Percentiles rank a stretch among this genome's conserved stretches.
Conservation (phyloP, 2,888 invertebrate genomes). For the Melinopterus prodromus region DNA sequence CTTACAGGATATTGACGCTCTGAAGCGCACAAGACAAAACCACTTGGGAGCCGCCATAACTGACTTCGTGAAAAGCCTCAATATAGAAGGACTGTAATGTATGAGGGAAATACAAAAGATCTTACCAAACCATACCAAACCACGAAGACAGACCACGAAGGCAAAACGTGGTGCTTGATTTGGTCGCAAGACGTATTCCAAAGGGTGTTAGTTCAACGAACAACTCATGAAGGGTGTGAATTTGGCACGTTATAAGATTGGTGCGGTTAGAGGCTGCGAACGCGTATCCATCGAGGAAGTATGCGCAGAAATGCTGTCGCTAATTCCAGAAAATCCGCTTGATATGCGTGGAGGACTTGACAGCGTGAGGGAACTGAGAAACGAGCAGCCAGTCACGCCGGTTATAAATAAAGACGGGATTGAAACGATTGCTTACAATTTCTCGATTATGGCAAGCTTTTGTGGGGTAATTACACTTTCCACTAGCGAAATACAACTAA, state of each 20-base stretch:
- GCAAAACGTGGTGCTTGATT: too few species aligned
- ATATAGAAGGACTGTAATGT: too few species aligned
- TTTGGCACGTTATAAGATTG: neutral
- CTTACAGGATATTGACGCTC: too few species aligned
- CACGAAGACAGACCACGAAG: too few species aligned
- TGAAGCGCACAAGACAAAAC: too few species aligned
- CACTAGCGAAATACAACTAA: neutral
- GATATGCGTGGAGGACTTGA: neutral
- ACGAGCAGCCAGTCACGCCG: neutral
- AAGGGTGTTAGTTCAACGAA: too few species aligned
- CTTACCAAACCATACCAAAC: too few species aligned
- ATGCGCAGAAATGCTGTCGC: neutral
- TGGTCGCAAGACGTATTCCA: too few species aligned
- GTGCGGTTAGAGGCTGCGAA: neutral
- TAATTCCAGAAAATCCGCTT: neutral
- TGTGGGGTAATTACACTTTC: conserved; percentile 4
- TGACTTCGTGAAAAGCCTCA: too few species aligned
- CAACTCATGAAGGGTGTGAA: too few species aligned
- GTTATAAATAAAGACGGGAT: neutral
- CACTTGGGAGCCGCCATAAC: too few species aligned
- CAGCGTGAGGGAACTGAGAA: neutral
- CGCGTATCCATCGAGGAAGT: neutral
- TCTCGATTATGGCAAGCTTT: neutral
- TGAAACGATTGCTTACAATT: neutral
- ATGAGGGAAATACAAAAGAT: too few species aligned